Evolutionary conservation across 2,113 vertebrate species (phyloP), one percentile per base, ranked within the genome.

Genomic region (Rhinopomastus cyanomelas): DNA sequence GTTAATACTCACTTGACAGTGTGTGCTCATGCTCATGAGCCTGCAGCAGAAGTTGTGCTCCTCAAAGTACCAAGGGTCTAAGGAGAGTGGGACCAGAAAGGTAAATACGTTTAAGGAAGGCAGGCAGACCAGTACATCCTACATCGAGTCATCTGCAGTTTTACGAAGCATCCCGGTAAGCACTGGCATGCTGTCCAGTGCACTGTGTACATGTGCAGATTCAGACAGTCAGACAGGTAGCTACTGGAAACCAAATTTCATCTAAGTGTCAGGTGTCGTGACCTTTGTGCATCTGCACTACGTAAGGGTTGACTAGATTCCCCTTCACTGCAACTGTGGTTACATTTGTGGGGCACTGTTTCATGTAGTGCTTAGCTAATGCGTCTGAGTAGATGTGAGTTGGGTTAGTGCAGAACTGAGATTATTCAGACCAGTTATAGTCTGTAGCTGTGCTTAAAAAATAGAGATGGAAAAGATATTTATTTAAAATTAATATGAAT

Each of bases 271-370:
- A 69, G 34, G 51, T 79, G 64, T 77, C 82, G 32, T 26, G 66
- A 81, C 84, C 87, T 72, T 48, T 64, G 69, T 2, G 8, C 21
- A 7, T 79, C 53, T 77, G 77, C 92, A 80, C 89, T 81, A 48
- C 61, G 66, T 79, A 76, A 90, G 86, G 56, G 77, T 88, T 89
- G 93, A 91, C 92, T 57, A 32, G 51, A 92, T 93, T 87, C 61
- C 9, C 56, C 69, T 81, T 42, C 14, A 32, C 62, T 80, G 66
- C 49, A 78, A 1, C 79, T 92, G 11, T 27, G 48, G 66, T 90
- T 92, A 42, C 57, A 34, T 86, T 72, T 36, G 8, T 66, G 74
- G 85, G 67, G 64, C 78, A 79, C 34, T 0, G 5, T 62, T 84
- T 86, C 78, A 72, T 68, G 42, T 66, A 84, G 73, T 69, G 52